Base-by-base conservation (phyloP, 2,113 vertebrate genomes). In the Chionis minor region DNA sequence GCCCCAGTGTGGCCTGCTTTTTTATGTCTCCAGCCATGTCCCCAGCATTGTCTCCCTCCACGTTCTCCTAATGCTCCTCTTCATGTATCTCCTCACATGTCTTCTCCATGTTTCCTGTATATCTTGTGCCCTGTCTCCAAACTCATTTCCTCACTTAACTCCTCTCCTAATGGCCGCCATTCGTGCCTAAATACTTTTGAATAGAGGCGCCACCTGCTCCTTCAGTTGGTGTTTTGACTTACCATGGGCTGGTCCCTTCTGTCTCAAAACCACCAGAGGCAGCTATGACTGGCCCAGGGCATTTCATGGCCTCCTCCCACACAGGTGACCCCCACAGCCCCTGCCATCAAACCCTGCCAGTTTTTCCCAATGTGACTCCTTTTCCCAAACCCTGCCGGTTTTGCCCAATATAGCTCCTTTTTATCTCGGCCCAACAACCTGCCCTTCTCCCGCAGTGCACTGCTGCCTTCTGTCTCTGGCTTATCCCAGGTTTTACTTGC, bases 1-100 rank as follows among this genome's bases (percentile, higher is more conserved):
- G 49, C 35, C 24, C 27, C 27, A 47, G 33, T 22, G 61, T 55
- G 56, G 35, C 16, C 28, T 74, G 47, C n/a, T n/a, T 67, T 80
- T 62, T 69, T 47, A 38, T 0, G 0, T 81, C 55, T 62, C 8
- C 52, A 93, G 78, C 69, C 49, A 26, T 51, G 21, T 28, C 33
- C 52, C 47, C 52, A 69, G 4, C 21, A 16, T 19, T 44, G 30
- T 72, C 11, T 20, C 23, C 27, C 16, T 79, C 58, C 54, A 22
- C 0, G 0, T 38, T 71, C 22, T 75, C 33, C 40, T 78, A 44
- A 22, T 61, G 32, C 8, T 56, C 5, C 9, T 77, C 58, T 65
- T 35, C n/a, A 67, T 8, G 3, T 32, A 13, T 24, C 32, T 72
- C 32, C 35, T 89, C 27, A 26, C 40, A 13, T 28, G 12, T 40